Base-by-base conservation (phyloP, 2,113 vertebrate genomes). In the Oenanthe oenanthe region DNA sequence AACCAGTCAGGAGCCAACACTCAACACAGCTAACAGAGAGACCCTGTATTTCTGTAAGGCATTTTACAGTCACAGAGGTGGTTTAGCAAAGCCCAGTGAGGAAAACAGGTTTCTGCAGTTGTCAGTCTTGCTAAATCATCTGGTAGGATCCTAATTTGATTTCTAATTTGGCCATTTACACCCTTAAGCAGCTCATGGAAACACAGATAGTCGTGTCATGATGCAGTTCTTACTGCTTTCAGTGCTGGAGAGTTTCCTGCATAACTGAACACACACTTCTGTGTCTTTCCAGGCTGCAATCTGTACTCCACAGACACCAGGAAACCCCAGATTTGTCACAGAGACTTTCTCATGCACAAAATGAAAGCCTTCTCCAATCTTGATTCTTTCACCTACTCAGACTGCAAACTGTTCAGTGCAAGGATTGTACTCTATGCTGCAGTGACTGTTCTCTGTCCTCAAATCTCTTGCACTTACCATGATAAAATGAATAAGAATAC, bases 21-120 rank as follows among this genome's bases (percentile, higher is more conserved):
- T 54, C 62, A 43, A 28, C 7, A 29, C 6, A 66, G 18, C 28
- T 53, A 65, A 31, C 0, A 0, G 1, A 72, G n/a, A 45, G 5
- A 2, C 50, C 21, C 8, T 2, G 0, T n/a, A 25, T 45, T 53
- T 76, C 20, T 54, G 7, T 45, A 11, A 56, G 11, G 2, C 4
- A 51, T 54, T 73, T 85, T 87, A 32, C 10, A 73, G 42, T 62
- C 20, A 42, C 34, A 47, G 10, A 4, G 6, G 26, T 17, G 5
- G 42, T 61, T 45, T 61, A 79, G 19, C 17, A 28, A 94, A 77
- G 15, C 20, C 6, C 34, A 54, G 18, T 65, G 47, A 56, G 20
- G 48, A 95, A 65, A 68, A 3, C 1, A 4, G 12, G 4, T 66
- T 83, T 80, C 43, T 34, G 40, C 50, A 62, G 12, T 58, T 6